Base-by-base conservation (phyloP, 2,888 invertebrate genomes). In the Sepioteuthis lessoniana region DNA sequence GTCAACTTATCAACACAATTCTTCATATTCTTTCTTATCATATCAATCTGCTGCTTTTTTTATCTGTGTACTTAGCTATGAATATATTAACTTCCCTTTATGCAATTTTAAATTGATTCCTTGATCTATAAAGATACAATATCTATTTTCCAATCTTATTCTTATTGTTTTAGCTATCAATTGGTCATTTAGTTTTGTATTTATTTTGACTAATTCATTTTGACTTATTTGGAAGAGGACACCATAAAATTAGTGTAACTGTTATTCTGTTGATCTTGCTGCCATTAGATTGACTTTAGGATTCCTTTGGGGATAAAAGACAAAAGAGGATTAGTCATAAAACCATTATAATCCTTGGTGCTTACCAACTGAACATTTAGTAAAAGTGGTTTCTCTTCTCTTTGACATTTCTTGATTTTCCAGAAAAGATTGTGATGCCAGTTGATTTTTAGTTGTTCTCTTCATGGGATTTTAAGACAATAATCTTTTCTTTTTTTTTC, bases 271-370 rank as follows among this genome's bases (percentile, higher is more conserved):
- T 76, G 76, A 76, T 76, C n/a, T 76, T 76, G n/a, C n/a, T 76
- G 76, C 35, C 76, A 76, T 76, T 16, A 76, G 76, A 76, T 76
- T 76, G 76, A 76, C 76, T 76, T 76, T 76, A n/a, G 76, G 76
- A 76, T 76, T 76, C 76, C 76, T 76, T 76, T 16, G 76, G 76
- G 76, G 76, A 76, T 76, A 76, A 76, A 76, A 76, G 76, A 76
- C n/a, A 76, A n/a, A 76, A 76, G 76, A 76, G n/a, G 76, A 76
- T 76, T 76, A 76, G n/a, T 76, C 76, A 76, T 76, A 76, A 76
- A 76, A 76, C 76, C 76, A 35, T 76, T 76, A 13, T 76, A 76
- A 76, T 76, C 76, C n/a, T 76, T 16, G 76, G 76, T 76, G 13
- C 76, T 76, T 76, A 76, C 76, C n/a, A 35, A 76, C n/a, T 35